phyloP scores from a whole-genome alignment of 2,797 vertebrate species.

The Lacerta agilis region DNA sequence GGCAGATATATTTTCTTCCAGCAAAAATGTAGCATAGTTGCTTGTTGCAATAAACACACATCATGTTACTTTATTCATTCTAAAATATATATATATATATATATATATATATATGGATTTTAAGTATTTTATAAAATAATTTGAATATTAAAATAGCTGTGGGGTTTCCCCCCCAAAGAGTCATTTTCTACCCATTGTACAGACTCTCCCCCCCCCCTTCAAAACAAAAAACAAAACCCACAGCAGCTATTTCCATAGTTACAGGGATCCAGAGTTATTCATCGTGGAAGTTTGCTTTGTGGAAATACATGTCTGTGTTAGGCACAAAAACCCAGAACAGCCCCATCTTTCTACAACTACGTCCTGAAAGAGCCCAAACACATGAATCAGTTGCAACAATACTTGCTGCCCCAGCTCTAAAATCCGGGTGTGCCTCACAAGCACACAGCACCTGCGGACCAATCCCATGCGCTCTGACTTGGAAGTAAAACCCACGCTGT shows the following conservation, averaged over 20 bases:
- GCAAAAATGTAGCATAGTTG: neutral
- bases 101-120: neutral
- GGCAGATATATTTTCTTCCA: neutral
- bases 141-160: neutral
- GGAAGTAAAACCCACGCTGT: neutral
- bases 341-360: slow-evolving; percentile 16
- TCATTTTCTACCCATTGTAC: neutral
- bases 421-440: neutral
- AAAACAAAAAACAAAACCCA: neutral
- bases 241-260: slow-evolving; percentile 35
- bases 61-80: neutral
- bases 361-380: neutral
- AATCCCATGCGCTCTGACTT: neutral
- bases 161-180: neutral
- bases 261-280: slow-evolving; percentile 11
- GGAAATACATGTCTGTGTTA: neutral
- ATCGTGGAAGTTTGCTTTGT: slow-evolving; percentile 44
- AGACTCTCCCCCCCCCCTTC: neutral
- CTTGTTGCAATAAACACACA: rapidly evolving
- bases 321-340: neutral
- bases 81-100: neutral
- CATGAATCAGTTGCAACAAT: neutral
- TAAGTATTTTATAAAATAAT: neutral
- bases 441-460: neutral
- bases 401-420: neutral